A percentile compares a stretch with the other conserved stretches of the same genome.
phyloP scores from a whole-genome alignment of 2,797 vertebrate genomes.

The Apogon talboti region DNA sequence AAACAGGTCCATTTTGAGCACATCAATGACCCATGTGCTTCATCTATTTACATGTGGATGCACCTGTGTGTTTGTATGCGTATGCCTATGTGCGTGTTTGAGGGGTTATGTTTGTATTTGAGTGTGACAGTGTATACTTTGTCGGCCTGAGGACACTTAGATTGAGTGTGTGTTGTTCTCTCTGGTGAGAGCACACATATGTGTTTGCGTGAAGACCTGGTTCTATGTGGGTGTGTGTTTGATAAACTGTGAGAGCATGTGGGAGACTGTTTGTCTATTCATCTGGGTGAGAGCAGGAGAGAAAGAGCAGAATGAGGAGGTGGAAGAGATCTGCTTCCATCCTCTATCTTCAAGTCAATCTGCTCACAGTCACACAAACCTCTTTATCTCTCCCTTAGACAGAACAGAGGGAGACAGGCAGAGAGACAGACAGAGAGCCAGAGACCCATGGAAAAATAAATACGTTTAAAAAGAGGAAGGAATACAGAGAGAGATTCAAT shows the following conservation, averaged over 20 bases:
- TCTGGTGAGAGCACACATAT: constrained; percentile 79
- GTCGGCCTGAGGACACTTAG: constrained; percentile 72
- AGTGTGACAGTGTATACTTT: constrained; percentile 79
- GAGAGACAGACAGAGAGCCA: constrained; percentile 44
- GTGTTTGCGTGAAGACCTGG: constrained; percentile 84
- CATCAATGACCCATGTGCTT: constrained; percentile 50
- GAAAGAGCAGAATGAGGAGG: constrained; percentile 76
- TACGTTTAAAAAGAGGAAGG: constrained; percentile 55
- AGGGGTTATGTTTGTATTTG: constrained; percentile 75
- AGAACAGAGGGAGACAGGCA: constrained; percentile 55
- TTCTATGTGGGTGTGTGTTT: constrained; percentile 86
- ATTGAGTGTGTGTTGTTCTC: constrained; percentile 74
- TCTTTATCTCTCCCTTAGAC: constrained; percentile 71
- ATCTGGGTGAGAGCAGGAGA: constrained; percentile 74
- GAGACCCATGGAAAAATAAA: constrained; percentile 50
- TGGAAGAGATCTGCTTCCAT: constrained; percentile 77
- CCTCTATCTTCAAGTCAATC: constrained; percentile 82
- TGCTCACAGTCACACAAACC: constrained; percentile 77
- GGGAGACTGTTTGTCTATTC: constrained; percentile 88
- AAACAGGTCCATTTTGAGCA: constrained; percentile 52
- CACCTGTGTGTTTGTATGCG: constrained; percentile 77
- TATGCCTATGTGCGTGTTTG: constrained; percentile 64
- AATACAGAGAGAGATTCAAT: constrained; percentile 58
- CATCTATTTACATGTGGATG: constrained; percentile 72
- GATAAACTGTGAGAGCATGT: constrained; percentile 87